phyloP scores from a whole-genome alignment of 1,140 invertebrate genomes.

The Scaptomyza hsui region DNA sequence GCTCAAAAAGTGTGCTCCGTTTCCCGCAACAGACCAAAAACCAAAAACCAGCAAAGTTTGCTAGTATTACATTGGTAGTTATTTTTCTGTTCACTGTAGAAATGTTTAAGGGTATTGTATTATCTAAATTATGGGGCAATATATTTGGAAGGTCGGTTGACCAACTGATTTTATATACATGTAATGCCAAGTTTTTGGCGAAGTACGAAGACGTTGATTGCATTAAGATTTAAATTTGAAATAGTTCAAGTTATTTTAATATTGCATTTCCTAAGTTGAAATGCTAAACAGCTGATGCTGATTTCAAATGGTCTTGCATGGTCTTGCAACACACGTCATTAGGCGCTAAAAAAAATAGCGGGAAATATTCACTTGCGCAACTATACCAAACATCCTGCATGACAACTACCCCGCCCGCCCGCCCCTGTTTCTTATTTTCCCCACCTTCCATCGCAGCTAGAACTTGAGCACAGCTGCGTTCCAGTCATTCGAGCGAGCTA shows the following conservation, averaged over 20 bases:
- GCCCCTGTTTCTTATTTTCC: constrained; percentile 1
- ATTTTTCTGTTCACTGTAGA: neutral
- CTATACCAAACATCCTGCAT: constrained; percentile 44
- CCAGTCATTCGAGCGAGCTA: constrained; percentile 29
- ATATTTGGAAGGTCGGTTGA: too few species aligned
- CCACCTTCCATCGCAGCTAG: neutral
- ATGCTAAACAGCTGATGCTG: constrained; percentile 33
- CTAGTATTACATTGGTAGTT: constrained; percentile 5
- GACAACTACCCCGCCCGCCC: constrained; percentile 27
- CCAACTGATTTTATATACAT: too few species aligned
- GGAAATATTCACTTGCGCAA: constrained; percentile 56
- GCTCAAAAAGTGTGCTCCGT: constrained; percentile 25
- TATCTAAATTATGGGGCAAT: too few species aligned
- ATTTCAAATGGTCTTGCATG: neutral
- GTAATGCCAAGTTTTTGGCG: too few species aligned
- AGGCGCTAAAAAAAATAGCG: constrained; percentile 42
- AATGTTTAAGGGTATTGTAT: too few species aligned
- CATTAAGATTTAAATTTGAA: too few species aligned
- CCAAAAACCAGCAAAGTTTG: constrained; percentile 9
- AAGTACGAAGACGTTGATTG: too few species aligned
- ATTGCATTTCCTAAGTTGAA: neutral
- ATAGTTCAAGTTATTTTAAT: neutral
- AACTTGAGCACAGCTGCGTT: constrained; percentile 31
- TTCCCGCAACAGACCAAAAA: constrained; percentile 14
- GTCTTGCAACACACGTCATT: neutral